Conservation (phyloP, 2,888 invertebrate species). For the Gymnoscelis rufifasciata region DNA sequence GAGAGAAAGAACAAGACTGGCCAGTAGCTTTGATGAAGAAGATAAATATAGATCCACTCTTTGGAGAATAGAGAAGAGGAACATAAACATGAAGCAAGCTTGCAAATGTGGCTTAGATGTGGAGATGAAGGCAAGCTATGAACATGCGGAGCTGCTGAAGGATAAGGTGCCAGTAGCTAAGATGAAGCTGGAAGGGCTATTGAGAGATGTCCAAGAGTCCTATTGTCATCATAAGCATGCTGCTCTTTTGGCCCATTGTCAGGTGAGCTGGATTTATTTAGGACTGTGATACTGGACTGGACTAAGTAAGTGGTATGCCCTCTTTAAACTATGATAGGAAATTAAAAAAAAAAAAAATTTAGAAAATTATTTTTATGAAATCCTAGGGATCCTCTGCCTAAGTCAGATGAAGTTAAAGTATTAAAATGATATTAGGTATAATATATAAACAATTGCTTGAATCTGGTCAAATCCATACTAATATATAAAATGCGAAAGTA, state of each 20-base stretch:
- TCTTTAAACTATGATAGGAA: too few species aligned
- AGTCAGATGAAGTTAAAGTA: too few species aligned
- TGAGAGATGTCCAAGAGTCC: conserved; percentile 59
- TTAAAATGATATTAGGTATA: too few species aligned
- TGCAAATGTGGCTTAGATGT: conserved; percentile 55
- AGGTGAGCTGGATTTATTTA: too few species aligned
- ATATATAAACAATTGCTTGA: too few species aligned
- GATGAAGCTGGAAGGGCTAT: conserved; percentile 50
- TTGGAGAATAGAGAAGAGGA: conserved; percentile 57
- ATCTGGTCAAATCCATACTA: too few species aligned
- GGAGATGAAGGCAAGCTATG: conserved; percentile 42
- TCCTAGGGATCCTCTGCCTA: too few species aligned
- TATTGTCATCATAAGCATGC: conserved; percentile 66
- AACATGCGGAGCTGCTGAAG: conserved; percentile 52
- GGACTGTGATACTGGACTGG: too few species aligned
- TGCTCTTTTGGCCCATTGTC: conserved; percentile 57
- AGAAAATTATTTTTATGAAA: too few species aligned
- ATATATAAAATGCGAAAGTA: too few species aligned
- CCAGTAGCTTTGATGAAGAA: conserved; percentile 48
- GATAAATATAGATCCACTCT: conserved; percentile 45
- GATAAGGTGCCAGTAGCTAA: conserved; percentile 55
- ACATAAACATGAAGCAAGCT: conserved; percentile 35
- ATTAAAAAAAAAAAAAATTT: too few species aligned
- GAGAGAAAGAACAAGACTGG: conserved; percentile 47
- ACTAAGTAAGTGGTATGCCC: too few species aligned